Evolutionary conservation across 2,113 vertebrate species (phyloP).

Genomic region (Psephotus haematonotus): DNA sequence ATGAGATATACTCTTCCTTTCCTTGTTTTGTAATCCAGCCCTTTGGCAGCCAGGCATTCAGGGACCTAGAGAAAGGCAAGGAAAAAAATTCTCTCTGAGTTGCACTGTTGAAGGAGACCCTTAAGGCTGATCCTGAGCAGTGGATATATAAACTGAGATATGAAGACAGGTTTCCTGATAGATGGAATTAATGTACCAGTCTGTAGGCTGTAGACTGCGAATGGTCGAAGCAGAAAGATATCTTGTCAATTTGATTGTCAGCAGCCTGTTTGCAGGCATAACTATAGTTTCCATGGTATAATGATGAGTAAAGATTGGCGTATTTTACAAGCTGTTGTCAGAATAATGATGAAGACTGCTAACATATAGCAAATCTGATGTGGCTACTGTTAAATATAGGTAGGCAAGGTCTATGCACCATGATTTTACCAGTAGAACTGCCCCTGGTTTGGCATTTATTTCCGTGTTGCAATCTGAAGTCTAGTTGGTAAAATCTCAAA

Average conservation of each 20-base stretch:
- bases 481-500: background rate
- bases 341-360: background rate
- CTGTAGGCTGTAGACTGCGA: background rate
- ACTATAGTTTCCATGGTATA: background rate
- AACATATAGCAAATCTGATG: background rate
- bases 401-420: background rate
- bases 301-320: background rate
- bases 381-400: background rate
- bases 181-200: background rate
- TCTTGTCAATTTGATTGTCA: constrained; percentile 4
- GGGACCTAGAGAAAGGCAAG: background rate
- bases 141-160: background rate
- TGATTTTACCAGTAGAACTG: background rate
- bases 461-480: background rate
- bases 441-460: background rate
- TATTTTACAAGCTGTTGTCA: background rate
- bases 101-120: background rate
- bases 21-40: background rate
- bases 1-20: background rate
- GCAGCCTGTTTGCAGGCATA: background rate
- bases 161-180: background rate
- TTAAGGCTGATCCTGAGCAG: background rate
- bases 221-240: background rate
- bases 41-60: background rate
- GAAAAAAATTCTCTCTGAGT: background rate